These are phyloP conservation scores for Auanema freiburgensis DNA, from an alignment of 2,888 invertebrate genomes.

Conservation along the genomic window DNA sequence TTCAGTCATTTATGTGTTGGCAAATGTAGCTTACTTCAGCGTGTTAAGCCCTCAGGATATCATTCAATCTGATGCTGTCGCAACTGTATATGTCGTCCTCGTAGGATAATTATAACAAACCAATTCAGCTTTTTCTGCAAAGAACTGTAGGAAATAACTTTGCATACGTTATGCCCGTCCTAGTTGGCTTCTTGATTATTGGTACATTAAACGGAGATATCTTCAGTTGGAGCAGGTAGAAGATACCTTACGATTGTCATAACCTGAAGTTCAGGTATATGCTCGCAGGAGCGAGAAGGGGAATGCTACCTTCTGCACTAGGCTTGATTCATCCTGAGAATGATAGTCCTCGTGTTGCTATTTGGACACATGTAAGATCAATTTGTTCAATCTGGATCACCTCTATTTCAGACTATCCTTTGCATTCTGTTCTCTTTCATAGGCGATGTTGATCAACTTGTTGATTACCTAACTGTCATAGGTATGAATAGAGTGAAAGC, in stretches of 20 bases:
- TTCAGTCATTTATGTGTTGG: slow-evolving; percentile 34
- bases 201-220: slow-evolving; percentile 44
- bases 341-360: slow-evolving; percentile 41
- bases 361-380: slow-evolving; percentile 34
- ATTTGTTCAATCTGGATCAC: not conserved
- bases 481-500: slow-evolving; percentile 21
- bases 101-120: not conserved
- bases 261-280: slow-evolving; percentile 28
- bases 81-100: too few species aligned
- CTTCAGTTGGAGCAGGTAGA: slow-evolving; percentile 41
- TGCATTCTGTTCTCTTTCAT: slow-evolving; percentile 40
- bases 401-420: slow-evolving; percentile 31
- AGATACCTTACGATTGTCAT: not conserved
- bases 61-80: slow-evolving; percentile 37
- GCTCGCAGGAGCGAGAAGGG: slow-evolving; percentile 38
- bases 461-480: slow-evolving; percentile 40
- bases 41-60: slow-evolving; percentile 37
- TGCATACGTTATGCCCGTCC: slow-evolving; percentile 36
- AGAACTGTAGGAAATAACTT: slow-evolving; percentile 36
- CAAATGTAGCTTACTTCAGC: slow-evolving; percentile 40
- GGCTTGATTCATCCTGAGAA: slow-evolving; percentile 41
- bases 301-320: slow-evolving; percentile 42
- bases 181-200: slow-evolving; percentile 40
- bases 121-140: slow-evolving; percentile 36
- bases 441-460: slow-evolving; percentile 37